Evolutionary conservation across 1,140 invertebrate species (phyloP), one percentile per base, ranked within the genome.

Genomic region (Brachionus asplanchnoidis): DNA sequence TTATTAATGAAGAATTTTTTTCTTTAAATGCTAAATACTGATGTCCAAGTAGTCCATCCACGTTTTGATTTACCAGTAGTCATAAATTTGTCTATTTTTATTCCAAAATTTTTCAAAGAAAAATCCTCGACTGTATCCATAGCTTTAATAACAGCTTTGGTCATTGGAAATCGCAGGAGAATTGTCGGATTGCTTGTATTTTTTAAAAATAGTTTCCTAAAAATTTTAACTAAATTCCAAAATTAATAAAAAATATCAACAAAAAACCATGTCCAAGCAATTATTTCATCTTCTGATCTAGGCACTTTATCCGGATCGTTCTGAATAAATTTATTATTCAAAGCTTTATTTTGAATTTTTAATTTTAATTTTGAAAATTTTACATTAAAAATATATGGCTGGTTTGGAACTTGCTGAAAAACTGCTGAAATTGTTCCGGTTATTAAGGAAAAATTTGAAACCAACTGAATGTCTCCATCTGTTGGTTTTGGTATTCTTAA

Each of bases 21-120:
- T 26, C 9, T 6, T 40, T 12, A 56, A 66, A 9, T 60, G 17
- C 17, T 60, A 0, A 5, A 12, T 68, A 68, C 80, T 17, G 87
- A 86, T 9, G 87, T 87, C 88, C 88, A 89, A 1, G 88, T 89
- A 9, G 88, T 89, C 88, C 88, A 89, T 8, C 88, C 88, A 60
- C 88, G 86, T 44, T 88, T 88, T 12, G 88, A 88, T 8, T 87
- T 86, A 32, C 88, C 88, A 28, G 87, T 85, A 23, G 87, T 86
- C 17, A 88, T 85, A 77, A 88, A 88, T 32, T 86, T 86, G n/a
- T 86, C 84, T 2, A 87, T 83, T 46, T 66, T 80, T n/a, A 83
- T n/a, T 6, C 40, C 83, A n/a, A 23, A 17, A 50, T 86, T 84
- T 53, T 86, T 78, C 20, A 73, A 50, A 6, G 85, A 84, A 73